phyloP scores from a whole-genome alignment of 2,888 invertebrate species.

The Trisateles emortualis region DNA sequence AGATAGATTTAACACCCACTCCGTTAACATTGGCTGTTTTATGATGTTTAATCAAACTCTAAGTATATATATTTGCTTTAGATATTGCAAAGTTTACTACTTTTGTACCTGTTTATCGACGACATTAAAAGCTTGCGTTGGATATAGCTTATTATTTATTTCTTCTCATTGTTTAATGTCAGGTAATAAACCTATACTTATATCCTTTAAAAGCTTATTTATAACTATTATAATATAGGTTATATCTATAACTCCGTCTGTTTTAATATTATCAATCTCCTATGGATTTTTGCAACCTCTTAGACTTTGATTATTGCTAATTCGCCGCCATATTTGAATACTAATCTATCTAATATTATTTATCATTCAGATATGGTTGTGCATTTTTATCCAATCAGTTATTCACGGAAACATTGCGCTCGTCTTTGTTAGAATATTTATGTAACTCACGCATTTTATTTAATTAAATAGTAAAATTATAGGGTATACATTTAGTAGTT shows the following conservation, averaged over 20 bases:
- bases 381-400: too few relatives aligned
- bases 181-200: neutral
- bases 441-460: too few relatives aligned
- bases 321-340: too few relatives aligned
- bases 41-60: constrained; percentile 64
- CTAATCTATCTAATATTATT: too few relatives aligned
- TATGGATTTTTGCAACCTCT: too few relatives aligned
- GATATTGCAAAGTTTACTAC: constrained; percentile 64
- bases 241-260: too few relatives aligned
- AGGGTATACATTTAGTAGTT: neutral
- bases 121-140: constrained; percentile 45
- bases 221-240: too few relatives aligned
- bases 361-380: too few relatives aligned
- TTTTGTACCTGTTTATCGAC: constrained; percentile 46
- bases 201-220: neutral
- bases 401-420: too few relatives aligned
- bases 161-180: constrained; percentile 30
- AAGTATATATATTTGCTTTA: constrained; percentile 59
- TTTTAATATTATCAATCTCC: too few relatives aligned
- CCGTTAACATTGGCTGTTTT: constrained; percentile 63
- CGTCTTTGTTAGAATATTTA: too few relatives aligned
- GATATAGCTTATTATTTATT: constrained; percentile 43
- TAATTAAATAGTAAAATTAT: neutral
- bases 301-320: too few relatives aligned
- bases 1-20: constrained; percentile 80